These are phyloP conservation scores for Pachypeltis micranthus DNA, from an alignment of 1,140 invertebrate genomes.

Conservation along the genomic window DNA sequence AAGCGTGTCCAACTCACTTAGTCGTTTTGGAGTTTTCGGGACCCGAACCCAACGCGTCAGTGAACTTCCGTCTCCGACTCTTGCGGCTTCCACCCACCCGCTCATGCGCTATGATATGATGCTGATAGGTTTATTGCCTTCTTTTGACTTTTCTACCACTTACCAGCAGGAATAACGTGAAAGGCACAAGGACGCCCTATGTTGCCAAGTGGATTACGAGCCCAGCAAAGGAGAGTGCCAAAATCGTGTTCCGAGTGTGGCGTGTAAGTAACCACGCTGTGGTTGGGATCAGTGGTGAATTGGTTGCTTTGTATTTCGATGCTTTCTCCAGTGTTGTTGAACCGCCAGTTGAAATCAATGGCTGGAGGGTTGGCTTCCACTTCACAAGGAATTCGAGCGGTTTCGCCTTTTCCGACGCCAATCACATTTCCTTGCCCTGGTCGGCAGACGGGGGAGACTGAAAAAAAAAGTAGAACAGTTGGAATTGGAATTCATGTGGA, in stretches of 20 bases:
- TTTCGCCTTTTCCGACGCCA: conserved; percentile 65
- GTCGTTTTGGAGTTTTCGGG: no score
- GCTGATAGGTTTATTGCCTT: no score
- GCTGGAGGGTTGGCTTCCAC: conserved; percentile 71
- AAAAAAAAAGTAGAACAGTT: no score
- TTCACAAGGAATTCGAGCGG: conserved; percentile 62
- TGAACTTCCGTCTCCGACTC: no score
- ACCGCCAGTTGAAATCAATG: conserved; percentile 59
- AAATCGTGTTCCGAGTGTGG: conserved; percentile 60
- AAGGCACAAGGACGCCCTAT: conserved; percentile 57
- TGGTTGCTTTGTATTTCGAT: conserved; percentile 36
- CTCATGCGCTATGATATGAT: no score
- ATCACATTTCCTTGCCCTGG: conserved; percentile 52
- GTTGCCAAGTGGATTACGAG: conserved; percentile 49
- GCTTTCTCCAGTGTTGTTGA: conserved; percentile 57
- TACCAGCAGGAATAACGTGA: conserved; percentile 57
- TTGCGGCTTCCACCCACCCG: no score
- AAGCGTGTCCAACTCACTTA: no score
- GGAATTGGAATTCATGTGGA: no score
- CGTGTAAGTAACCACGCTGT: conserved; percentile 51
- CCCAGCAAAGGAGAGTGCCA: conserved; percentile 57
- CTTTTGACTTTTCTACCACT: no score
- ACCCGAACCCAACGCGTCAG: no score
- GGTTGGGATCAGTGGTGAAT: conserved; percentile 38
- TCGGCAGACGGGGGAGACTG: conserved; percentile 61